Evolutionary conservation across 2,113 vertebrate species (phyloP), one percentile per base, ranked within the genome.

Genomic region (Rynchops niger): DNA sequence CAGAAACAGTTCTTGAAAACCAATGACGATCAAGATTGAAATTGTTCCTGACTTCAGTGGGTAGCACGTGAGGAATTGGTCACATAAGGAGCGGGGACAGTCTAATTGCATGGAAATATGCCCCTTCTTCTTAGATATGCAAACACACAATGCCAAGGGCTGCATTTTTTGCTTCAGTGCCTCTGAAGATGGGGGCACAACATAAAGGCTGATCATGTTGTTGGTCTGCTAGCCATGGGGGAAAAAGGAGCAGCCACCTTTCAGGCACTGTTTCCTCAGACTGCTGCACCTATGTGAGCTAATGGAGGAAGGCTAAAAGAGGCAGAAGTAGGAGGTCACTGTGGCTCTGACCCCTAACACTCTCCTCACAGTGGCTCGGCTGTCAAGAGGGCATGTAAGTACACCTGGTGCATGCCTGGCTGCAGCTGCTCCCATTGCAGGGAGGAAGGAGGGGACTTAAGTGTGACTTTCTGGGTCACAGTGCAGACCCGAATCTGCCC

Each of bases 381-480:
- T 93, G 77, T 63, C 38, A 56, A 72, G 25, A 84, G 69, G 65
- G 63, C 77, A 69, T 61, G 19, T 84, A 32, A 21, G 66, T 85
- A n/a, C 83, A 79, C 66, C 69, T 91, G 93, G 86, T 90, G 45
- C 61, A 21, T 6, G 77, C 74, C 62, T 71, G 73, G 30, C 77
- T 82, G 77, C 0, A 12, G 25, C 86, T 95, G 86, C 81, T 90
- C 16, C 45, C 25, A 0, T n/a, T 34, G 36, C 59, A 56, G 66
- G 67, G 49, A 59, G 72, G 66, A 87, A 56, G 67, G 81, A 89
- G 30, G 32, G 81, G 38, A 76, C 81, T 62, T 69, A 81, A 93
- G 89, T 93, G 81, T 80, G 61, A 87, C 70, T 96, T 95, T 97
- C 88, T 95, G 81, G 94, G 83, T 96, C 95, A 85, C 69, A 2